These are phyloP conservation scores for Helicoverpa zea DNA, from an alignment of 1,140 invertebrate genomes.

Conservation along the genomic window DNA sequence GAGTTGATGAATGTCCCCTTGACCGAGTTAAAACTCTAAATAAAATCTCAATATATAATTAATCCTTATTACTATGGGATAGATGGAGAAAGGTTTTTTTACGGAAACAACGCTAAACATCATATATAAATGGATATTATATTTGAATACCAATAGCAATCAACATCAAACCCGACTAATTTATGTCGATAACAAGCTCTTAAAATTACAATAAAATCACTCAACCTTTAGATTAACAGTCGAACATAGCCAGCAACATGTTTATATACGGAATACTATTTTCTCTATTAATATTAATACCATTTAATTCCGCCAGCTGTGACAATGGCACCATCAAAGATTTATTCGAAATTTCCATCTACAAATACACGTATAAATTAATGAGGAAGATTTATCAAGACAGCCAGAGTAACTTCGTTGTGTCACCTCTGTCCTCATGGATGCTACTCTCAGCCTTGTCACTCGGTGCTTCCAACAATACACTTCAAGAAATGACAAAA, in stretches of 20 bases:
- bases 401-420: conserved; percentile 75
- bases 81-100: no score
- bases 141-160: background rate
- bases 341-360: conserved; percentile 63
- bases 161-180: conserved; percentile 13
- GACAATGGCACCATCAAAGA: conserved; percentile 57
- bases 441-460: conserved; percentile 77
- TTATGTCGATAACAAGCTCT: conserved; percentile 15
- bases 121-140: background rate
- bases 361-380: conserved; percentile 69
- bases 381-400: conserved; percentile 67
- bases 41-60: no score
- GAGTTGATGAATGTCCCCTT: no score
- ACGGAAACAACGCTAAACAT: background rate
- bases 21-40: no score
- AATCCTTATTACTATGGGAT: no score
- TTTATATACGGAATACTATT: conserved; percentile 44
- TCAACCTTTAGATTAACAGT: conserved; percentile 10
- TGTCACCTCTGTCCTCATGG: conserved; percentile 85
- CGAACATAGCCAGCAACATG: conserved; percentile 55
- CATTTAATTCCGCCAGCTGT: conserved; percentile 63
- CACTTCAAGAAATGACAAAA: conserved; percentile 74
- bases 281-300: conserved; percentile 59
- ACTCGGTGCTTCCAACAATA: conserved; percentile 78
- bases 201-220: conserved; percentile 14